These are phyloP conservation scores for Ahaetulla prasina DNA, from an alignment of 2,113 vertebrate genomes.

Conservation along the genomic window DNA sequence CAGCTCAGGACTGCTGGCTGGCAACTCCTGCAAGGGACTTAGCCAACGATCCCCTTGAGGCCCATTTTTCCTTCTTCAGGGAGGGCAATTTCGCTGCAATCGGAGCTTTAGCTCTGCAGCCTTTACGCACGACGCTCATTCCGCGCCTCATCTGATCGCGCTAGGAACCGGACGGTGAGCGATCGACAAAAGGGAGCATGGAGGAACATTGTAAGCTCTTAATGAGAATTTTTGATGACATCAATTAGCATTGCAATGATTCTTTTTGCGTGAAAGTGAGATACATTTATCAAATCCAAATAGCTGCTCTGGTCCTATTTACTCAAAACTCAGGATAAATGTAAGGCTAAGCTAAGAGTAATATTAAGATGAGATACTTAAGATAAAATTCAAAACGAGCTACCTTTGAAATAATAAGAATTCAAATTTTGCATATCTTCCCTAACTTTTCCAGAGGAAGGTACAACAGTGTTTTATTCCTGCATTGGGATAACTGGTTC, in stretches of 20 bases:
- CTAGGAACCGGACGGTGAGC: too few relatives aligned
- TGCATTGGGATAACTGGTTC: background rate
- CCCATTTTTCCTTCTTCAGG: too few relatives aligned
- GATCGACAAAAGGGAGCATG: too few relatives aligned
- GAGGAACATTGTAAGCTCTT: background rate
- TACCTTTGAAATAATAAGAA: slow-evolving; percentile 14
- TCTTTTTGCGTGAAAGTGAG: background rate
- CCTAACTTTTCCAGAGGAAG: background rate
- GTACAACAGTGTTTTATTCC: background rate
- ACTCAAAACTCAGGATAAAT: slow-evolving; percentile 16
- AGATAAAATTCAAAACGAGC: slow-evolving; percentile 15
- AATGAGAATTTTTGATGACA: background rate
- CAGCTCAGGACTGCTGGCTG: too few relatives aligned
- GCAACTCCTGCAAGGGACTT: too few relatives aligned
- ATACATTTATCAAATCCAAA: background rate
- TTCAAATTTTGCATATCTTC: slow-evolving; percentile 39
- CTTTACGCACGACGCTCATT: too few relatives aligned
- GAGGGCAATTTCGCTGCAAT: too few relatives aligned
- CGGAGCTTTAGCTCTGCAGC: too few relatives aligned
- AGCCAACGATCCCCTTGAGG: too few relatives aligned
- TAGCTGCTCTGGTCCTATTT: background rate
- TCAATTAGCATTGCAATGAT: background rate
- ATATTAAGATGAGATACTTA: slow-evolving; percentile 16
- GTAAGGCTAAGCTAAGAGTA: background rate
- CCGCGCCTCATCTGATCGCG: too few relatives aligned